Percentiles rank a stretch among this genome's conserved stretches.
Conservation (phyloP, 2,888 invertebrate species). For the Athalia circularis region DNA sequence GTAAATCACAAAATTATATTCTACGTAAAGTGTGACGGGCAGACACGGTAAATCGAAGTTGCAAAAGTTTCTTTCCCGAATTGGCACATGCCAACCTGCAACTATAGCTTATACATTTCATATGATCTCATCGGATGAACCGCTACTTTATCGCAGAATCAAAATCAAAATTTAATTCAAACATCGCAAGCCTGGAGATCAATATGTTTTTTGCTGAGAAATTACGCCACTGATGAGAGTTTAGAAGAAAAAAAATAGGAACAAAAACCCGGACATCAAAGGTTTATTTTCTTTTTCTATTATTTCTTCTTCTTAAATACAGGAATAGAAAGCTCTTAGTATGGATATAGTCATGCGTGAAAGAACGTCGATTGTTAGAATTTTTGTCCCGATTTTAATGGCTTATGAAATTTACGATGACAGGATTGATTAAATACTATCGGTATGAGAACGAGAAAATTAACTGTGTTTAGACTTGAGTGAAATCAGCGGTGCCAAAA, state of each 20-base stretch:
- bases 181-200: not conserved
- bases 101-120: not conserved
- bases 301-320: too few species aligned
- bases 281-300: too few species aligned
- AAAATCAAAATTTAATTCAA: slow-evolving; percentile 16
- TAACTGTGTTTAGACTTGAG: not conserved
- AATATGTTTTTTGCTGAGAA: not conserved
- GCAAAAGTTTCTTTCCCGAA: not conserved
- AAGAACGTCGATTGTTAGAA: not conserved
- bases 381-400: not conserved
- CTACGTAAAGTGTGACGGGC: too few species aligned
- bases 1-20: too few species aligned
- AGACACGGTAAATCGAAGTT: not conserved
- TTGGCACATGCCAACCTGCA: slow-evolving; percentile 12
- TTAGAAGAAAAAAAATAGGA: too few species aligned
- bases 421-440: not conserved
- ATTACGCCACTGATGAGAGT: too few species aligned
- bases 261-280: too few species aligned
- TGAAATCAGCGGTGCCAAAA: not conserved
- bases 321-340: not conserved
- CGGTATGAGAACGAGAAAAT: not conserved
- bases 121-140: slow-evolving; percentile 4
- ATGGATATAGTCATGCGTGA: not conserved
- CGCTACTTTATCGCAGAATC: slow-evolving; percentile 8
- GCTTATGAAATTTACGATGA: slow-evolving; percentile 2